Percentiles rank a stretch among this genome's conserved stretches.
Conservation (phyloP, 2,113 vertebrate genomes). For the Myotis yumanensis region DNA sequence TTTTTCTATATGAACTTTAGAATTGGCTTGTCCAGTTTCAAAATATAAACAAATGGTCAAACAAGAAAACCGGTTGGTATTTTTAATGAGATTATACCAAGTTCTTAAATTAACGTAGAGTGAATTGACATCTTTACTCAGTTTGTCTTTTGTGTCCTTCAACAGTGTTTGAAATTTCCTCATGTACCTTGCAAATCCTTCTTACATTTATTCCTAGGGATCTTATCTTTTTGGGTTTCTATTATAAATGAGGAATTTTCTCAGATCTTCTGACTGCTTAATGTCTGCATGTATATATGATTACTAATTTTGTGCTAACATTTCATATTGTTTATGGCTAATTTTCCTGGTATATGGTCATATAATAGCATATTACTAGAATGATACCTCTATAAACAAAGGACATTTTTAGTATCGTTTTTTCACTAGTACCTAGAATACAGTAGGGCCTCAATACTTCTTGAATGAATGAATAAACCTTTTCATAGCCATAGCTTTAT, state of each 20-base stretch:
- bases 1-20: conserved; percentile 9
- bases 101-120: not conserved
- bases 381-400: not conserved
- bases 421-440: not conserved
- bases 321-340: not conserved
- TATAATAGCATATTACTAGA: not conserved
- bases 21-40: conserved; percentile 6
- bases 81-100: not conserved
- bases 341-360: not conserved
- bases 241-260: not conserved
- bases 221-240: not conserved
- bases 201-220: not conserved
- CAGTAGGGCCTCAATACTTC: not conserved
- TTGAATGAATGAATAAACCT: not conserved
- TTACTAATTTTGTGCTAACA: not conserved
- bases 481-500: not conserved
- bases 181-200: not conserved
- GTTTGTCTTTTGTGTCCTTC: not conserved
- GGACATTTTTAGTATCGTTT: not conserved
- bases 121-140: not conserved
- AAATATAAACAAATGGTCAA: not conserved
- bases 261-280: not conserved
- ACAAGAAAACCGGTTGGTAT: not conserved
- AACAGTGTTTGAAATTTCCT: not conserved
- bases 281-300: not conserved